Base-by-base conservation (phyloP, 2,888 invertebrate species). In the Anthrax anthrax region DNA sequence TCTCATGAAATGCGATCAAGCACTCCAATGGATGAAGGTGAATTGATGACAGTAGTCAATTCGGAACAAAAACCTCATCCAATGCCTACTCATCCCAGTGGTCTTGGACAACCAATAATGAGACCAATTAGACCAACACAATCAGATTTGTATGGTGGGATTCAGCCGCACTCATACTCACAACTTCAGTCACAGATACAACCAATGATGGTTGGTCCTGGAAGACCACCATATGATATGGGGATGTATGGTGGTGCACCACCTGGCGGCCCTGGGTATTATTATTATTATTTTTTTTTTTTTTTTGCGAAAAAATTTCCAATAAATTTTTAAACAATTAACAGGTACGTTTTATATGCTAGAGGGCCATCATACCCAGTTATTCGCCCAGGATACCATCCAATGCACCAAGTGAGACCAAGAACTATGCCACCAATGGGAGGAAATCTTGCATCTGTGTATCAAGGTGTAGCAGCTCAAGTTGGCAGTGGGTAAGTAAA, bases 1-100 rank as follows among this genome's bases (percentile, higher is more conserved):
- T 23, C 18, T 18, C 37, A 70, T 16, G 81, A 81, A 61, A 81
- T 81, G 57, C 72, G 81, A 42, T 75, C 81, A 1, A 79, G 78
- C 42, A 83, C 84, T 10, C 83, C 84, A 2, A 75, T 82, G 42
- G 80, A 80, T 57, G 80, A 80, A 62, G 67, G 70, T 16, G 68
- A 54, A 12, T 12, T 4, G 9, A 41, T 45, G 54, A 39, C 52
- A 55, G 27, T 37, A 40, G 34, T 14, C 19, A 14, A n/a, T n/a
- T 18, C n/a, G n/a, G 29, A 32, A 32, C 49, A 47, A 12, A 47
- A 46, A 38, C 58, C 60, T 8, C 56, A 50, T 41, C 40, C 59
- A 12, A 47, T 49, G 32, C 49, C 49, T 1, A 38, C 47, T 5
- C 50, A 50, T 37, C 47, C 46, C 10, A 27, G 23, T 10, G 18